These are phyloP conservation scores for Rhopalosiphum nymphaeae DNA, from an alignment of 2,888 invertebrate species.

Conservation along the genomic window DNA sequence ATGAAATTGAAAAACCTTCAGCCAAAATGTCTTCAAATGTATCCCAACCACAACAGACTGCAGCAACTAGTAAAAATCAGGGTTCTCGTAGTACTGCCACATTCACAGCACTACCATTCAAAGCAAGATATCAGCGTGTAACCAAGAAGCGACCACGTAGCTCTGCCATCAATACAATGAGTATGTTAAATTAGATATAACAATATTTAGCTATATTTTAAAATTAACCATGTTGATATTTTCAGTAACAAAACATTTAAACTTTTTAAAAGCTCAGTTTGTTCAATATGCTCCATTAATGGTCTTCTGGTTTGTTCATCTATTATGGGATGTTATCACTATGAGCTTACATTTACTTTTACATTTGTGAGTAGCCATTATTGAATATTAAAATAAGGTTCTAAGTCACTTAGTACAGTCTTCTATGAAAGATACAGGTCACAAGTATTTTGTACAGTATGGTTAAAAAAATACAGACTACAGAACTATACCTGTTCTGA, in stretches of 20 bases:
- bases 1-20: conserved; percentile 45
- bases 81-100: conserved; percentile 62
- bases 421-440: neutral
- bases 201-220: neutral
- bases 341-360: conserved; percentile 81
- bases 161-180: conserved; percentile 57
- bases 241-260: conserved; percentile 58
- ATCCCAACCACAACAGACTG: conserved; percentile 45
- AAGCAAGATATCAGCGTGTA: conserved; percentile 61
- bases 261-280: conserved; percentile 72
- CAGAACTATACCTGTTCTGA: neutral
- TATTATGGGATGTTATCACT: conserved; percentile 84
- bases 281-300: conserved; percentile 74
- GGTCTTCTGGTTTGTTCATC: conserved; percentile 83
- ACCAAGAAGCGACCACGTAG: conserved; percentile 58
- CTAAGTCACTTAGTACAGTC: neutral
- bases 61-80: conserved; percentile 56
- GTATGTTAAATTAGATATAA: conserved; percentile 30
- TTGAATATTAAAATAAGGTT: neutral
- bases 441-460: neutral
- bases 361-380: conserved; percentile 77
- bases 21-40: conserved; percentile 43
- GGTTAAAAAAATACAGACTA: neutral
- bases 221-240: neutral
- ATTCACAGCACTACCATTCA: conserved; percentile 59